Percentiles rank a stretch among this genome's conserved stretches.
phyloP scores from a whole-genome alignment of 2,113 vertebrate species.

The Sinocyclocheilus maitianheensis region DNA sequence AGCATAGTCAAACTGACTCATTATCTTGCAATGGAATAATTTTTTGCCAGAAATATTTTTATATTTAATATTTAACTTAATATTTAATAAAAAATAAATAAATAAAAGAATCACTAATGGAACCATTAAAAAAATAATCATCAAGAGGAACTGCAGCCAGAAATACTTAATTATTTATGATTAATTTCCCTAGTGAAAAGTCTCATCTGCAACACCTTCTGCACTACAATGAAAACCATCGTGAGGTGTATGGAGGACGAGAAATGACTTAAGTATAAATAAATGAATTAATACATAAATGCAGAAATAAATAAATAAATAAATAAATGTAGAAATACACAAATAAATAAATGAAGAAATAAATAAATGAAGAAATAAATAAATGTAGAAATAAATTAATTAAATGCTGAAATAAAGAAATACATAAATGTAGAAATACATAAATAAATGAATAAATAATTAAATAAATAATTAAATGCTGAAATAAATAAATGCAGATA shows the following conservation, averaged over 20 bases:
- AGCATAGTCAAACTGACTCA: not conserved
- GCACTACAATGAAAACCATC: conserved; percentile 73
- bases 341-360: too few relatives aligned
- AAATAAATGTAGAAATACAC: too few relatives aligned
- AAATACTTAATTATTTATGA: not conserved
- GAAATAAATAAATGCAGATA: too few relatives aligned
- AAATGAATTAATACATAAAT: too few relatives aligned
- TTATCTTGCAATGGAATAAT: not conserved
- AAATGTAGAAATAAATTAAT: too few relatives aligned
- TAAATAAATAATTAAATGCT: too few relatives aligned
- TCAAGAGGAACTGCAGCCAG: not conserved
- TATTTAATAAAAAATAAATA: not conserved
- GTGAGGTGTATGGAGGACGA: conserved; percentile 57
- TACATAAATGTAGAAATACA: too few relatives aligned
- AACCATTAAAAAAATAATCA: not conserved
- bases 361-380: too few relatives aligned
- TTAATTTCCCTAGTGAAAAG: conserved; percentile 12
- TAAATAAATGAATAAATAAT: too few relatives aligned
- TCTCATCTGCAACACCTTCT: conserved; percentile 59
- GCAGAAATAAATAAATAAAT: too few relatives aligned
- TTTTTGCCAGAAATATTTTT: not conserved
- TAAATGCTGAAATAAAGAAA: too few relatives aligned
- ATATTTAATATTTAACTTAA: not conserved
- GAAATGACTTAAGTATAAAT: too few relatives aligned
- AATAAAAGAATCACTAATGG: not conserved